phyloP scores from a whole-genome alignment of 1,140 invertebrate species.

The Pseudoatta argentina region DNA sequence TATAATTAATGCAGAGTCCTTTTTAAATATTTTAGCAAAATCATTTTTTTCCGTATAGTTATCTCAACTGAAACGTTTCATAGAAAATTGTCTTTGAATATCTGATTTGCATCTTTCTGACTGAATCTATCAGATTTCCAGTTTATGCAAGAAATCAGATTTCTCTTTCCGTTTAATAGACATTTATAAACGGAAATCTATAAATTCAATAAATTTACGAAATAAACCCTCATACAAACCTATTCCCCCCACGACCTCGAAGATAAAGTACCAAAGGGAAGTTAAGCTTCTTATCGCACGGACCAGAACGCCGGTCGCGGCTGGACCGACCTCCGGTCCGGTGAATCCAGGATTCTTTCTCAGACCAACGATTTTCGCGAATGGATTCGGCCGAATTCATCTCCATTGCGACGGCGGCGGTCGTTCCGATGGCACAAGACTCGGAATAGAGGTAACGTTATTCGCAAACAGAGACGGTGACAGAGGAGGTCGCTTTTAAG shows the following conservation, averaged over 20 bases:
- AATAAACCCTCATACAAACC: background rate
- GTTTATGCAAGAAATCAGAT: too few species aligned
- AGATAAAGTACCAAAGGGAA: conserved; percentile 54
- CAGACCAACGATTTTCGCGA: conserved; percentile 26
- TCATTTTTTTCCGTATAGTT: too few species aligned
- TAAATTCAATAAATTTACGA: conserved; percentile 1
- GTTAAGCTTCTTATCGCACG: conserved; percentile 58
- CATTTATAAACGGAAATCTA: background rate
- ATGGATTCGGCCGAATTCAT: conserved; percentile 52
- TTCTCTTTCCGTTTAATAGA: background rate
- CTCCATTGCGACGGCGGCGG: conserved; percentile 17
- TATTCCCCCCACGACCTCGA: conserved; percentile 15
- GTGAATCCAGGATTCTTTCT: conserved; percentile 13
- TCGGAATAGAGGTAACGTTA: conserved; percentile 13
- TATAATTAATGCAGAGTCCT: too few species aligned
- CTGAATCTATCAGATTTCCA: too few species aligned
- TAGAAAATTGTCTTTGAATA: too few species aligned
- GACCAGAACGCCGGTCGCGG: conserved; percentile 39
- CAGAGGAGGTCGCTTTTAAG: conserved; percentile 56
- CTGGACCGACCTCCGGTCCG: conserved; percentile 27
- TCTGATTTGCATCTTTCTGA: too few species aligned
- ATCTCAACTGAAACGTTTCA: too few species aligned
- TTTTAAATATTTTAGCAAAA: too few species aligned
- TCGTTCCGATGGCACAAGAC: background rate
- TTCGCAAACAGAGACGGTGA: conserved; percentile 41